Evolutionary conservation across 2,797 vertebrate genomes (phyloP).

Genomic region (Galagoides demidoff): DNA sequence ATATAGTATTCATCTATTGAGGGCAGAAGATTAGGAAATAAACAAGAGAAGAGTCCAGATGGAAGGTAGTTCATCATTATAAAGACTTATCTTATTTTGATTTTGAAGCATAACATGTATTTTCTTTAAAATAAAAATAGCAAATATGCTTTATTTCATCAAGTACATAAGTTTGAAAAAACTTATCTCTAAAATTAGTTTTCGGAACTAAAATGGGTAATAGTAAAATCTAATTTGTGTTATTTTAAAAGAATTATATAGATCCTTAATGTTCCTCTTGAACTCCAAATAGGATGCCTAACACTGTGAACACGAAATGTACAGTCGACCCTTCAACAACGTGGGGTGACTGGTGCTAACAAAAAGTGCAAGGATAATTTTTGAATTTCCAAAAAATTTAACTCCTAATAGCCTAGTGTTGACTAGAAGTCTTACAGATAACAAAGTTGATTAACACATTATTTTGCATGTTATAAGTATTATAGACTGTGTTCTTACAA

Average conservation of each 20-base stretch:
- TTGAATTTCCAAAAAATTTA: not conserved
- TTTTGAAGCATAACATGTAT: not conserved
- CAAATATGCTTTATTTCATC: not conserved
- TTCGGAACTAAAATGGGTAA: not conserved
- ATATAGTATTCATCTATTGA: not conserved
- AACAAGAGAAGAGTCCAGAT: not conserved
- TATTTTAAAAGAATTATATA: not conserved
- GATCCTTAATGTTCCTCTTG: not conserved
- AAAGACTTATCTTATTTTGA: not conserved
- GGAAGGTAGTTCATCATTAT: not conserved
- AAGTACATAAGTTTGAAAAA: not conserved
- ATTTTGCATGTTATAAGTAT: not conserved
- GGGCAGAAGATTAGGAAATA: not conserved
- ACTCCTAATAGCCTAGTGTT: not conserved
- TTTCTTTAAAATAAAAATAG: not conserved
- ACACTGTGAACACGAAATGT: not conserved
- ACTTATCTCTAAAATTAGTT: not conserved
- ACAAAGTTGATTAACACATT: not conserved
- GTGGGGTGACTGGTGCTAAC: not conserved
- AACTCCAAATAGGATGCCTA: not conserved
- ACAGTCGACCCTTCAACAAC: not conserved
- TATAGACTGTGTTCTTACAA: not conserved
- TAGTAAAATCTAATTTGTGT: not conserved
- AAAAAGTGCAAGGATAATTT: not conserved
- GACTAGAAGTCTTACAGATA: not conserved